These are phyloP conservation scores for Perizoma flavofasciatum DNA, from an alignment of 2,888 invertebrate genomes.

Conservation along the genomic window DNA sequence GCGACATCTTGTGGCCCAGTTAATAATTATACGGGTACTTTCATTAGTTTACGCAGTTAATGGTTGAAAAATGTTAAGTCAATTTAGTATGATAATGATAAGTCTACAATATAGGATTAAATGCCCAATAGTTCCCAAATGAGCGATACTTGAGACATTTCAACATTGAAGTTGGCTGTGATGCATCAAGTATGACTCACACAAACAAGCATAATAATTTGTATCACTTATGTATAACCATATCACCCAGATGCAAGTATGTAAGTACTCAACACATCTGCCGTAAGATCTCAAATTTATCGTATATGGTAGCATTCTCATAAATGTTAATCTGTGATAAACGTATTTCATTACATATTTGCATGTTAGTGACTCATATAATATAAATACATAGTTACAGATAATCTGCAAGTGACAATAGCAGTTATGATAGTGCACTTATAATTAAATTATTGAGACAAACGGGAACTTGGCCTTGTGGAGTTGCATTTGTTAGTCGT, in stretches of 20 bases:
- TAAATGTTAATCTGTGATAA: constrained; percentile 77
- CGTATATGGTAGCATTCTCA: constrained; percentile 74
- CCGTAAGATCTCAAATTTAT: constrained; percentile 57
- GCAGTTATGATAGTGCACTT: constrained; percentile 82
- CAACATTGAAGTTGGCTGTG: constrained; percentile 26
- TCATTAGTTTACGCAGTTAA: constrained; percentile 83
- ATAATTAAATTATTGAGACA: constrained; percentile 75
- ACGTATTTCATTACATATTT: constrained; percentile 80
- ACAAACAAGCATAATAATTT: constrained; percentile 80
- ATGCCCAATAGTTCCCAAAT: constrained; percentile 84
- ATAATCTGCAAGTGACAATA: constrained; percentile 81
- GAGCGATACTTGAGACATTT: constrained; percentile 68
- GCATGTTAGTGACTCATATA: constrained; percentile 84
- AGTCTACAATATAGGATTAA: constrained; percentile 82
- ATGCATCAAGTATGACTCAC: constrained; percentile 67
- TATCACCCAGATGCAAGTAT: constrained; percentile 84
- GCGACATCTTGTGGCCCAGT: constrained; percentile 77
- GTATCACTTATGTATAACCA: constrained; percentile 81
- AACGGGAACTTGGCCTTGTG: constrained; percentile 84
- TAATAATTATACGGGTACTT: constrained; percentile 77
- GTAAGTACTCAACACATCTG: constrained; percentile 77
- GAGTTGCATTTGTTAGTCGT: constrained; percentile 79
- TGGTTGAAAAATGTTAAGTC: constrained; percentile 82
- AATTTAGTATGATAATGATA: constrained; percentile 84
- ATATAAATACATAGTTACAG: constrained; percentile 83